These are phyloP conservation scores for Epirrita christyi DNA, from an alignment of 2,888 invertebrate genomes.

Conservation along the genomic window DNA sequence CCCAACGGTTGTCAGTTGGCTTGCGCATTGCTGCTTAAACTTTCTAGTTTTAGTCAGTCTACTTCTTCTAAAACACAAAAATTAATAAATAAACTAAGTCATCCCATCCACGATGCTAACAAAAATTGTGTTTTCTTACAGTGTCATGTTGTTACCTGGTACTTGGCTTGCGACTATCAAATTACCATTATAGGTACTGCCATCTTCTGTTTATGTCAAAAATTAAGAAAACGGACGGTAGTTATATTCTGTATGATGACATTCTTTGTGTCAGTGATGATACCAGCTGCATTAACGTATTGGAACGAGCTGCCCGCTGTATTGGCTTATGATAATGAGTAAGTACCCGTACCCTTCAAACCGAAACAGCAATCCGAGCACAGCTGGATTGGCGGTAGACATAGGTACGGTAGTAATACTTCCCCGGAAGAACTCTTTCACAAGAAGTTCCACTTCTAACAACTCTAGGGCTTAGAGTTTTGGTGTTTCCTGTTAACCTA, in stretches of 20 bases:
- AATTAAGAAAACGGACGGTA: conserved; percentile 9
- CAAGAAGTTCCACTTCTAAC: no score
- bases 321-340: conserved; percentile 33
- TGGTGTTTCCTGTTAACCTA: no score
- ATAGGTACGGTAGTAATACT: no score
- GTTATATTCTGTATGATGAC: conserved; percentile 1
- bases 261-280: conserved; percentile 31
- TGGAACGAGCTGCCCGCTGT: conserved; percentile 31
- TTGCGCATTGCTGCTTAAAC: no score
- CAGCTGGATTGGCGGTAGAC: no score
- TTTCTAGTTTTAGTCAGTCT: no score
- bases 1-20: no score
- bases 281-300: conserved; percentile 40
- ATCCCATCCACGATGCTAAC: not conserved
- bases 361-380: not conserved
- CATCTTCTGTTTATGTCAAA: conserved; percentile 36
- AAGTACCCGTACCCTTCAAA: conserved; percentile 17
- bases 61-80: not conserved
- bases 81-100: not conserved
- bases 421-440: no score
- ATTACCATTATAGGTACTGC: conserved; percentile 35
- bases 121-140: conserved; percentile 18
- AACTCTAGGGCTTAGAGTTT: no score
- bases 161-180: conserved; percentile 41
- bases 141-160: conserved; percentile 42